Base-by-base conservation (phyloP, 2,888 invertebrate genomes). In the Theristus sp. region DNA sequence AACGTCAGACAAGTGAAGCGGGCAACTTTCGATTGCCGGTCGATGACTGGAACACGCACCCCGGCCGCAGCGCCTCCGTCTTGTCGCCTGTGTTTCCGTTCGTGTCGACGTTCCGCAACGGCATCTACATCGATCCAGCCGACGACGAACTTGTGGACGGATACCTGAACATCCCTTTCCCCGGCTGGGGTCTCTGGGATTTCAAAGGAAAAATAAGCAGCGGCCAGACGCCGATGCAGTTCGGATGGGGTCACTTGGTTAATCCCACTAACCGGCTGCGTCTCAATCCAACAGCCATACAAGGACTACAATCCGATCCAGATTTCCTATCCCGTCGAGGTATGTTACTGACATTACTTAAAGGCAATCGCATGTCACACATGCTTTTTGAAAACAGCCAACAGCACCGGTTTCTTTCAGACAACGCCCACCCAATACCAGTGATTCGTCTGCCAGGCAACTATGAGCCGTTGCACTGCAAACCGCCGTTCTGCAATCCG, bases 131-230 rank as follows among this genome's bases (percentile, higher is more conserved):
- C 27, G 68, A 69, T 61, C 69, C 69, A 10, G 69, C 27, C 24
- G 54, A 54, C 17, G 28, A 54, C 54, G 26, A 67, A 1, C 67
- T 67, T 1, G 67, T 69, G 22, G 67, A 69, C 47, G 69, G 69
- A 27, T 68, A 68, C 58, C 61, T 69, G 56, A 69, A 68, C 46
- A 61, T 70, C 24, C 70, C 70, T 2, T 61, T 69, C n/a, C 69
- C 69, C 1, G 69, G 68, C 25, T 69, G 69, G 69, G 69, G 69
- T 56, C 66, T 69, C 27, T 69, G 67, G 67, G 69, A 69, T 62
- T 68, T 68, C 57, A 68, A 68, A 56, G 69, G 66, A 60, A 68
- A 68, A 59, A 60, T 69, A 1, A 65, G 66, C 53, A 65, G 64
- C 2, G 68, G 67, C 56, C 64, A 66, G 22, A 66, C 67, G 1